Evolutionary conservation across 1,140 invertebrate genomes (phyloP), one percentile per base, ranked within the genome.

Genomic region (Chrysomallon squamiferum): DNA sequence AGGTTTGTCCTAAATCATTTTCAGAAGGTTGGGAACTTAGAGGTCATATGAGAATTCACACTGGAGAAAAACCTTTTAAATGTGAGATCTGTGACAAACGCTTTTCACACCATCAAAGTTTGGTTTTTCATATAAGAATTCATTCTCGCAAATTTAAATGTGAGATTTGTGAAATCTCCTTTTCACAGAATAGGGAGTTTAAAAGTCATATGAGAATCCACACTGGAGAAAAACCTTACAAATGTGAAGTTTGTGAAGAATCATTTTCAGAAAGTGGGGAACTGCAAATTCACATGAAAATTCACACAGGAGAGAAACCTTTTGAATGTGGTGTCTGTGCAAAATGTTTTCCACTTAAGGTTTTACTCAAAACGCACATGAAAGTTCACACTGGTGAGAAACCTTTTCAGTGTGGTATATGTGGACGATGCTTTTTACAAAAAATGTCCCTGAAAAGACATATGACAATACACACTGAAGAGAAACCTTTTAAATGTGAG

Each of bases 291-390:
- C 66, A 68, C 56, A 58, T 50, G 43, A 33, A 20, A 20, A 38
- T 25, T 9, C 60, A 68, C 38, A 63, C 60, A 13, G 66, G 60
- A 45, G 60, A 30, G n/a, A 56, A 58, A 11, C 20, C 58, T 3
- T 66, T 61, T 25, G 15, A 41, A 13, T 66, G 64, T 49, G 22
- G 41, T 18, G n/a, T 35, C 1, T 66, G 64, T 54, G 32, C 38
- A 11, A 66, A 66, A 43, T 59, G 29, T 50, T 65, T 65, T 20
- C 33, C 49, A 1, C 52, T 58, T 33, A 32, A 15, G 2, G 13
- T 3, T 15, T 29, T 47, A 7, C 22, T 96, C 33, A 95, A 95
- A 87, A 96, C 93, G 0, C 95, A 96, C 81, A 88, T 95, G 13
- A 85, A 95, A 15, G 96, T 94, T 0, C 95, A 38, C 35, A 7